Evolutionary conservation across 2,797 vertebrate species (phyloP).

Genomic region (Scomberomorus guttatus): DNA sequence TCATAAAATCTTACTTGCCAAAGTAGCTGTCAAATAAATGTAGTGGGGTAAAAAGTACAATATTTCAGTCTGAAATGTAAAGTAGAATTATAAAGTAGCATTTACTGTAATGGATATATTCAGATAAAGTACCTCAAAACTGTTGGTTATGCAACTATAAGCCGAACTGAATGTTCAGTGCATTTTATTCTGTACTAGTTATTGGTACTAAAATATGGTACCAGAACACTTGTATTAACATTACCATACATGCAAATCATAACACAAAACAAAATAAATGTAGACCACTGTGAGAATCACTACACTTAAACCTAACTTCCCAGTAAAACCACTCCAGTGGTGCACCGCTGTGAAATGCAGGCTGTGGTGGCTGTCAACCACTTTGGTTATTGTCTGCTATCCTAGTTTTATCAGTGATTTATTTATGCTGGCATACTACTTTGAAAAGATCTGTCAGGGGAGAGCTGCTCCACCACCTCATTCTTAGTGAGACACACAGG

Average conservation of each 20-base stretch:
- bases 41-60: no score
- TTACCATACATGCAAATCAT: neutral
- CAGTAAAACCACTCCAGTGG: neutral
- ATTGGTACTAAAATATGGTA: no score
- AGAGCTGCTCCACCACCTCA: conserved; percentile 27
- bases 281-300: neutral
- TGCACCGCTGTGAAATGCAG: neutral
- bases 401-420: neutral
- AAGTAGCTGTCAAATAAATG: no score
- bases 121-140: no score
- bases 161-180: no score
- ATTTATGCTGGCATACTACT: neutral
- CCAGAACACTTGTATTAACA: neutral
- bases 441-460: conserved; percentile 16
- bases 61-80: no score
- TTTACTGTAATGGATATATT: no score
- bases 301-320: neutral
- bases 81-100: no score
- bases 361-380: neutral
- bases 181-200: no score
- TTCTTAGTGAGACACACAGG: conserved; percentile 5
- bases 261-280: neutral
- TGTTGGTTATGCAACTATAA: no score
- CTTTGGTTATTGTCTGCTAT: neutral
- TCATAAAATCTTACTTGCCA: no score